A percentile compares a stretch with the other conserved stretches of the same genome.
Evolutionary conservation across 2,113 vertebrate genomes (phyloP).

Genomic region (Notiomystis cincta): DNA sequence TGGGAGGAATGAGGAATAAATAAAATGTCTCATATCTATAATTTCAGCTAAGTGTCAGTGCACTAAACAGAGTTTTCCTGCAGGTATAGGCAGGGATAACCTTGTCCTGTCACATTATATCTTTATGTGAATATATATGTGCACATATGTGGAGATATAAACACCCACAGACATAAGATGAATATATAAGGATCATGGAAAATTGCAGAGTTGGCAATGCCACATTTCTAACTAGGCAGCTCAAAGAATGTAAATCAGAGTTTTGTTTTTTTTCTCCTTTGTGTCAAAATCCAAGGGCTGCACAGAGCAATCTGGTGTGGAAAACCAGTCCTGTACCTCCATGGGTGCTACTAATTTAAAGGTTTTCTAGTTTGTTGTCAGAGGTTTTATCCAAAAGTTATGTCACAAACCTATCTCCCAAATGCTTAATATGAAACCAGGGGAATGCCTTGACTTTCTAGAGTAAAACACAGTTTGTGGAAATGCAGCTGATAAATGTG

Average conservation of each 20-base stretch:
- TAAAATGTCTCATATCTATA: neutral
- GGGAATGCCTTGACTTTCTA: neutral
- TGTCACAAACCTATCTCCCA: neutral
- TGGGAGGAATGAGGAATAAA: neutral
- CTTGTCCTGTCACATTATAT: neutral
- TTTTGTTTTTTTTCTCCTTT: neutral
- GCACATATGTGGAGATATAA: no score
- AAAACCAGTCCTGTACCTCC: neutral
- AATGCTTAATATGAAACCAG: neutral
- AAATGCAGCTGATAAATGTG: neutral
- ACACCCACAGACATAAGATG: fast-evolving
- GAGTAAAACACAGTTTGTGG: neutral
- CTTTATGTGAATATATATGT: neutral
- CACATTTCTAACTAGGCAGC: neutral
- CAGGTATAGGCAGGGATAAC: neutral
- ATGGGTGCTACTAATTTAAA: neutral
- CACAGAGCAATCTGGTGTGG: fast-evolving
- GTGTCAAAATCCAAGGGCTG: neutral
- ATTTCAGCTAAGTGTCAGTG: neutral
- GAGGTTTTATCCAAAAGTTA: neutral
- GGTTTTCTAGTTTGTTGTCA: neutral
- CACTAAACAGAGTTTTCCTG: neutral
- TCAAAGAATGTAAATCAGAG: neutral
- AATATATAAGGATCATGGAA: neutral
- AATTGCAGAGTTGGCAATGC: neutral